These are phyloP conservation scores for Orycteropus afer DNA, from an alignment of 2,113 vertebrate genomes.

Conservation along the genomic window DNA sequence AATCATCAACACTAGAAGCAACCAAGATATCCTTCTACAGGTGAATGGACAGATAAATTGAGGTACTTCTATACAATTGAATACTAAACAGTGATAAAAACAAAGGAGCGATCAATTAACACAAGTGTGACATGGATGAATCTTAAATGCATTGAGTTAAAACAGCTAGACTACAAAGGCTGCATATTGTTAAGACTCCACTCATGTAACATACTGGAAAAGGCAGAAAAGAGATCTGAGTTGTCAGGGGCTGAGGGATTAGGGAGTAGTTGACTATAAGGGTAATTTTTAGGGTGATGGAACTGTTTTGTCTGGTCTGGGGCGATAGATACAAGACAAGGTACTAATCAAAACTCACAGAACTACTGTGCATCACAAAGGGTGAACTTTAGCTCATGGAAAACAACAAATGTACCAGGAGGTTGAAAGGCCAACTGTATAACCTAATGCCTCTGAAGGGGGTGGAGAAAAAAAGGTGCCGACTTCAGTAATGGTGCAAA, in stretches of 20 bases:
- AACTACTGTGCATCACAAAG: not conserved
- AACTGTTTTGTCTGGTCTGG: not conserved
- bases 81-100: not conserved
- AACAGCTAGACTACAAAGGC: not conserved
- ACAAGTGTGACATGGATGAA: not conserved
- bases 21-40: not conserved
- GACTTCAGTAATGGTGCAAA: not conserved
- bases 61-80: not conserved
- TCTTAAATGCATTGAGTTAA: not conserved
- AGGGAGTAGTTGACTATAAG: too few species aligned
- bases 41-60: too few species aligned
- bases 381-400: fast-evolving
- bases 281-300: not conserved
- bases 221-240: not conserved
- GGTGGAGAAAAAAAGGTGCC: not conserved
- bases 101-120: not conserved
- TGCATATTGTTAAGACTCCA: not conserved
- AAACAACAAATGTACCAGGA: not conserved
- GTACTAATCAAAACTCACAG: not conserved
- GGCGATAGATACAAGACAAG: not conserved
- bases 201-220: not conserved
- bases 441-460: not conserved
- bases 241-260: not conserved
- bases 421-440: not conserved
- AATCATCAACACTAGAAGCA: not conserved